These are phyloP conservation scores for Apis florea DNA, from an alignment of 1,140 invertebrate species.

Conservation along the genomic window DNA sequence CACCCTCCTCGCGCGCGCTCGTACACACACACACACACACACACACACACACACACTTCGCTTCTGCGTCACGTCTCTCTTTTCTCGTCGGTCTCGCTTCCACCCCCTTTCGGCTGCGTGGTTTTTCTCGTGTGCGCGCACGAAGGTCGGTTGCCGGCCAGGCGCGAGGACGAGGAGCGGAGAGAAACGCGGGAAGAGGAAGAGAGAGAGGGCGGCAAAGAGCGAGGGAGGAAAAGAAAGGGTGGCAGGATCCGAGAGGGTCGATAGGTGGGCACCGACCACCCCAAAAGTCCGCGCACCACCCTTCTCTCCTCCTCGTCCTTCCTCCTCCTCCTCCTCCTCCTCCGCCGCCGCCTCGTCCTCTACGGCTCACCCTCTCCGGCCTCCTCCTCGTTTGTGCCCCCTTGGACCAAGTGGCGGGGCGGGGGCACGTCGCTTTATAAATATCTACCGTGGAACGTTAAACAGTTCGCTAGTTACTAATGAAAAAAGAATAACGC, in stretches of 20 bases:
- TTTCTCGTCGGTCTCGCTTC: conserved; percentile 25
- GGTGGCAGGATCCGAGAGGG: conserved; percentile 66
- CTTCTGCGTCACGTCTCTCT: neutral
- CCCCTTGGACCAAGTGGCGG: conserved; percentile 42
- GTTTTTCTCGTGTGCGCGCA: conserved; percentile 62
- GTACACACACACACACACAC: neutral
- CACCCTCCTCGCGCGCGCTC: conserved; percentile 4
- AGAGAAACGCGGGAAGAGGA: conserved; percentile 38
- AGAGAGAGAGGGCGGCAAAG: conserved; percentile 42
- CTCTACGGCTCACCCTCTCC: neutral
- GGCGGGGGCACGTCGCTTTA: conserved; percentile 67
- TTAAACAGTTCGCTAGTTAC: conserved; percentile 70
- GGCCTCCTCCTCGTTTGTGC: conserved; percentile 12
- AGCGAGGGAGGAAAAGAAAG: conserved; percentile 49
- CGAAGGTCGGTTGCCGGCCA: conserved; percentile 66
- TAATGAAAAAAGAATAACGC: conserved; percentile 67
- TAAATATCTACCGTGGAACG: conserved; percentile 73
- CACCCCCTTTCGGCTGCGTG: conserved; percentile 47
- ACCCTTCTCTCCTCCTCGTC: conserved; percentile 16
- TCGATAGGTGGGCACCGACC: conserved; percentile 74
- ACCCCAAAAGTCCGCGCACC: conserved; percentile 66
- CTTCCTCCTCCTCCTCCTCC: neutral
- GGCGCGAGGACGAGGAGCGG: conserved; percentile 57
- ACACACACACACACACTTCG: conserved; percentile 4
- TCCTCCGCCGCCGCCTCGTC: neutral